Conservation (phyloP, 1,140 invertebrate species). For the Sesamia nonagrioides region DNA sequence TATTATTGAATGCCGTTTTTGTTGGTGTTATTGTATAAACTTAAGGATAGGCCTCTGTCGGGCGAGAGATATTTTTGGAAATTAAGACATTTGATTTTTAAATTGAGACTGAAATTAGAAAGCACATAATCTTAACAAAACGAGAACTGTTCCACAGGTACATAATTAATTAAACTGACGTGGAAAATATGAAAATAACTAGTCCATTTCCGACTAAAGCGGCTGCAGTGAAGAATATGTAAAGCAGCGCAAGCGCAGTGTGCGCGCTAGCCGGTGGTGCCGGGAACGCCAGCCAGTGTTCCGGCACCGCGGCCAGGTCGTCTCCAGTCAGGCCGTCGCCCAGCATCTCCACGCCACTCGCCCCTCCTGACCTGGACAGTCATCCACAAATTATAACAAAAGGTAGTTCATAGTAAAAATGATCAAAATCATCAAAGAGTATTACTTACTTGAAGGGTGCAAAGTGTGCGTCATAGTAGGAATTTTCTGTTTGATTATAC, state of each 20-base stretch:
- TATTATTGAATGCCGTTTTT: too few relatives aligned
- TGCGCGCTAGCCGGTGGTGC: slow-evolving; percentile 94
- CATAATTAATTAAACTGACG: slow-evolving; percentile 87
- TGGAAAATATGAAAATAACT: slow-evolving; percentile 96
- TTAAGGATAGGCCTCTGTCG: too few relatives aligned
- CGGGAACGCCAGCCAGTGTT: slow-evolving; percentile 94
- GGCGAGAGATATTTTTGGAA: too few relatives aligned
- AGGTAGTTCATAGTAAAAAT: not conserved
- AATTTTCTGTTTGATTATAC: slow-evolving; percentile 74
- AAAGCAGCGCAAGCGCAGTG: slow-evolving; percentile 93
- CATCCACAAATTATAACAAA: too few relatives aligned
- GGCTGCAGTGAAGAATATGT: slow-evolving; percentile 93
- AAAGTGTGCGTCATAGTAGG: slow-evolving; percentile 76
- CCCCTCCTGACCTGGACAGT: slow-evolving; percentile 54
- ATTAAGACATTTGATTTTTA: too few relatives aligned
- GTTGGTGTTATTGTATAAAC: too few relatives aligned
- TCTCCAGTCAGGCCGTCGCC: slow-evolving; percentile 93
- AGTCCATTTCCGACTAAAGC: slow-evolving; percentile 95
- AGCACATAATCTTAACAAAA: too few relatives aligned
- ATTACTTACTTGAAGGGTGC: slow-evolving; percentile 74
- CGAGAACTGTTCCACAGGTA: too few relatives aligned
- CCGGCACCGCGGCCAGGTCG: slow-evolving; percentile 92
- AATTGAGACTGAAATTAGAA: too few relatives aligned
- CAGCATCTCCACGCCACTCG: slow-evolving; percentile 86
- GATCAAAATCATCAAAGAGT: not conserved